Percentiles rank a stretch among this genome's conserved stretches.
phyloP scores from a whole-genome alignment of 53 echinoderm and acorn worm species.

The Zoroaster sp. region DNA sequence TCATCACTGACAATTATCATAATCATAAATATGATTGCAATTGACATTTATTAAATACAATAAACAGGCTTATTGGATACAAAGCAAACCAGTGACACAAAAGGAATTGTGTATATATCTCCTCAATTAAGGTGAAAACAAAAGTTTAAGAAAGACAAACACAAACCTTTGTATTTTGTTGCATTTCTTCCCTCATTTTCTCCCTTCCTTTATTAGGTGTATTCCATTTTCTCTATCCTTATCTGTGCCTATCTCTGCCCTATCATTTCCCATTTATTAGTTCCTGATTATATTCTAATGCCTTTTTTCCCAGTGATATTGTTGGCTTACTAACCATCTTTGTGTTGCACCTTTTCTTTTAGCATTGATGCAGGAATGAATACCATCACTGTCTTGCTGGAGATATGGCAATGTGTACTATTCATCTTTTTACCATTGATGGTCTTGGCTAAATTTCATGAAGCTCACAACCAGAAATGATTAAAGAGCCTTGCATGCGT shows the following conservation, averaged over 20 bases:
- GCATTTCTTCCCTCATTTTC: neutral
- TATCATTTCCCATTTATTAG: neutral
- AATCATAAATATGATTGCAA: too few species aligned
- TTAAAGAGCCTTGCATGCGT: too few species aligned
- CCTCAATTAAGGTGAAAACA: too few species aligned
- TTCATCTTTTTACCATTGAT: neutral
- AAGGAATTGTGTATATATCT: too few species aligned
- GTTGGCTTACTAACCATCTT: conserved; percentile 11
- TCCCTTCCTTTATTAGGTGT: neutral
- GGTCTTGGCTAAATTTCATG: neutral
- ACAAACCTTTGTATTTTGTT: too few species aligned
- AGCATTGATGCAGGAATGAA: neutral
- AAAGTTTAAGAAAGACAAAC: too few species aligned
- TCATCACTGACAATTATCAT: too few species aligned
- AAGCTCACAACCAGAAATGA: neutral
- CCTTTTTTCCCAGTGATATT: neutral
- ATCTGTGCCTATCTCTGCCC: neutral
- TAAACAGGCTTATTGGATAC: too few species aligned
- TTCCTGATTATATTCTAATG: neutral
- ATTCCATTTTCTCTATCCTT: neutral
- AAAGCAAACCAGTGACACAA: too few species aligned
- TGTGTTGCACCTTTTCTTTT: neutral
- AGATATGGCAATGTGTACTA: neutral
- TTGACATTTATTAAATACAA: too few species aligned
- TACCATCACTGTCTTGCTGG: neutral